Conservation (phyloP, 2,797 vertebrate species). For the Glyptemys insculpta region DNA sequence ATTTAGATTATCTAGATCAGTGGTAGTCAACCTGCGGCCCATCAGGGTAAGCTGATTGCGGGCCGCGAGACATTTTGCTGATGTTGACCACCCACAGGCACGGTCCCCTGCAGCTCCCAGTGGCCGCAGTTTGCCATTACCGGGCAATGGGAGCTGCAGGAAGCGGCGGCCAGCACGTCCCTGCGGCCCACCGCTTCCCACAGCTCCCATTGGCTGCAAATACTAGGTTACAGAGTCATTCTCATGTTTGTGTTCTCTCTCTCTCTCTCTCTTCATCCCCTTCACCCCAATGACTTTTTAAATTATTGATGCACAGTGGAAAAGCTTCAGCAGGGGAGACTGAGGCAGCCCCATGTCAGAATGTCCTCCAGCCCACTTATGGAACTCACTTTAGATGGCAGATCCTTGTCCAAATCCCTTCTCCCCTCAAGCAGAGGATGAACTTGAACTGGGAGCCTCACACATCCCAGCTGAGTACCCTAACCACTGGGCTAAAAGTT, state of each 20-base stretch:
- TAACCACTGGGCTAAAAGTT: not conserved
- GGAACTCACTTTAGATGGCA: not conserved
- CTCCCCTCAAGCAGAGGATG: not conserved
- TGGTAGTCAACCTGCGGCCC: no score
- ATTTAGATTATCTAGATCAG: not conserved
- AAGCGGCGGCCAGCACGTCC: no score
- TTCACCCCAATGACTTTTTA: not conserved
- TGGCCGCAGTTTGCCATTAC: no score
- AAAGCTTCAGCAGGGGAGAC: not conserved
- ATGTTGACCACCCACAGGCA: no score
- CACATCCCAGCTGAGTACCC: not conserved
- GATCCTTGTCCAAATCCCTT: not conserved
- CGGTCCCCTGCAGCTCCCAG: no score
- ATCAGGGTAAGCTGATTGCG: no score
- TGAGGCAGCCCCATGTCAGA: not conserved
- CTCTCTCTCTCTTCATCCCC: no score
- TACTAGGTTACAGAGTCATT: not conserved
- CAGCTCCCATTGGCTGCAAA: not conserved
- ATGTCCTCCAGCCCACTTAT: not conserved
- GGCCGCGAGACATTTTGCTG: no score
- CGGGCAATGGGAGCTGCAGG: no score
- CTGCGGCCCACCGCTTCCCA: no score
- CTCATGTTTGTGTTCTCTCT: not conserved
- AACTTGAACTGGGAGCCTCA: not conserved
- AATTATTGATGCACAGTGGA: no score